These are phyloP conservation scores for Phortica magna DNA, from an alignment of 2,888 invertebrate genomes.

Conservation along the genomic window DNA sequence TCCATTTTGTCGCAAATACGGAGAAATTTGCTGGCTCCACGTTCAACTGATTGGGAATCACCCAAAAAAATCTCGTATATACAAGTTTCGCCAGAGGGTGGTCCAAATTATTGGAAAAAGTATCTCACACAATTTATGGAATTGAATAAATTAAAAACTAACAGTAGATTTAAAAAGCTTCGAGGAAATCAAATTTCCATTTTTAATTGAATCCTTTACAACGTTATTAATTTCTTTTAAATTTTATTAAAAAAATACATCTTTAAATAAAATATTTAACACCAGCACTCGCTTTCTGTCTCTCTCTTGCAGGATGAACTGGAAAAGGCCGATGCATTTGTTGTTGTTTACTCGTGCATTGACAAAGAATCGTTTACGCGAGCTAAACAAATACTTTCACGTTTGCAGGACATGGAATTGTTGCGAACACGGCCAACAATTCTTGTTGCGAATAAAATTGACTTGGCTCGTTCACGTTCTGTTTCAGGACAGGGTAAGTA, in stretches of 20 bases:
- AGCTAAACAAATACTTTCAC: constrained; percentile 88
- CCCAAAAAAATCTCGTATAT: constrained; percentile 50
- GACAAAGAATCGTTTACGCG: constrained; percentile 92
- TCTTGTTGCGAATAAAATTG: constrained; percentile 95
- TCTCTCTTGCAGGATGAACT: constrained; percentile 83
- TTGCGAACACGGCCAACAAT: constrained; percentile 88
- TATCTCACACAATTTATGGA: background rate
- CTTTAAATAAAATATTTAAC: constrained; percentile 28
- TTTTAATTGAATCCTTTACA: too few species aligned
- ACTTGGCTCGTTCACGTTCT: constrained; percentile 92
- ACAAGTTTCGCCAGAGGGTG: constrained; percentile 6
- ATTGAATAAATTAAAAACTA: too few species aligned
- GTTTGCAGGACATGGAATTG: constrained; percentile 88
- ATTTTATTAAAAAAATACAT: background rate
- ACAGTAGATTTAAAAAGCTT: too few species aligned
- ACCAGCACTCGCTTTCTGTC: too few species aligned
- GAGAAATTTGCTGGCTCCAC: too few species aligned
- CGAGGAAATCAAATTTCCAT: background rate
- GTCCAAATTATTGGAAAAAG: background rate
- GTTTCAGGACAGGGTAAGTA: constrained; percentile 92
- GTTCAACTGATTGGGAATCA: background rate
- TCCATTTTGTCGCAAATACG: too few species aligned
- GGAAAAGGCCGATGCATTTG: constrained; percentile 89
- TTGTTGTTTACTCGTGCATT: constrained; percentile 94
- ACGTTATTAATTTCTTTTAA: background rate